These are phyloP conservation scores for Oscheius sp. DNA, from an alignment of 2,888 invertebrate species.

Conservation along the genomic window DNA sequence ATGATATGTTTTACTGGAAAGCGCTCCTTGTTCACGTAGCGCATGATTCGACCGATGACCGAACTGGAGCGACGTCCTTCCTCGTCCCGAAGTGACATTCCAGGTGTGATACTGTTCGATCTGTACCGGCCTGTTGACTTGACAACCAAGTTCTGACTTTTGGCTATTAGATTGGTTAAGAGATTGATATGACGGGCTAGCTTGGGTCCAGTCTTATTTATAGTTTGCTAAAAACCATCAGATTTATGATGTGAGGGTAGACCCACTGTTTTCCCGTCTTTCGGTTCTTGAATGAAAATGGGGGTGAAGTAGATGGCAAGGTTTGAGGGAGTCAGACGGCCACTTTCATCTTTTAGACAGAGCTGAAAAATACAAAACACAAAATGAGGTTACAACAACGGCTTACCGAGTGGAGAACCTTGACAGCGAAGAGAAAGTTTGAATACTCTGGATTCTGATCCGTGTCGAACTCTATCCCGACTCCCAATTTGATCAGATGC, in stretches of 20 bases:
- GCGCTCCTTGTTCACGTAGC: slow-evolving; percentile 7
- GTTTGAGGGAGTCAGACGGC: slow-evolving; percentile 1
- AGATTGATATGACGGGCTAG: neutral
- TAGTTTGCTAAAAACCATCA: neutral
- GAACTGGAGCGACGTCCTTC: slow-evolving; percentile 17
- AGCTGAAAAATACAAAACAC: neutral
- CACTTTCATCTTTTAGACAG: slow-evolving; percentile 14
- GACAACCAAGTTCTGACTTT: slow-evolving; percentile 17
- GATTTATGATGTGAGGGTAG: neutral
- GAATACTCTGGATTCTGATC: slow-evolving; percentile 12
- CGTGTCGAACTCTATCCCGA: slow-evolving; percentile 11
- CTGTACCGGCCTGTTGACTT: slow-evolving; percentile 8
- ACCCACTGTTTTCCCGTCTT: neutral
- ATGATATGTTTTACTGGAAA: neutral
- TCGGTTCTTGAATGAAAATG: slow-evolving; percentile 9
- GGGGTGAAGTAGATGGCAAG: slow-evolving; percentile 20
- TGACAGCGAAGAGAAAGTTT: slow-evolving; percentile 6
- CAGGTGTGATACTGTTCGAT: slow-evolving; percentile 16
- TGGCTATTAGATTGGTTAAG: neutral
- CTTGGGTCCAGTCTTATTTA: neutral
- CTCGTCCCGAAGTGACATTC: slow-evolving; percentile 2
- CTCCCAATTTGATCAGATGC: neutral
- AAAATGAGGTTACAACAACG: neutral
- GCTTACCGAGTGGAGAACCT: slow-evolving; percentile 17
- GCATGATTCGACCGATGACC: slow-evolving; percentile 18